phyloP scores from a whole-genome alignment of 2,113 vertebrate genomes.

The Desmodus rotundus region DNA sequence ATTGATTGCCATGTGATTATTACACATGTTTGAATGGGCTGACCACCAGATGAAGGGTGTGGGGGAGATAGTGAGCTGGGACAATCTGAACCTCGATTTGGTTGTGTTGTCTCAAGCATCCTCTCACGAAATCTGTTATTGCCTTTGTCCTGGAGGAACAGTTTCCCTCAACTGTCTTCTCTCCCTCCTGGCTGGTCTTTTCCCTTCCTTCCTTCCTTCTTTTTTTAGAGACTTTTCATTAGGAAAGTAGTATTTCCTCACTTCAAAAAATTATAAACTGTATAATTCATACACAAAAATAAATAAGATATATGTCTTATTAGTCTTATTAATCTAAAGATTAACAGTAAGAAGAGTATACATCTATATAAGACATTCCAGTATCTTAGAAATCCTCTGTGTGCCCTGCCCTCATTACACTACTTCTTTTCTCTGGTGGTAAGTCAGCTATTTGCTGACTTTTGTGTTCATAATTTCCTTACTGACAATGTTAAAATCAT shows the following conservation, averaged over 20 bases:
- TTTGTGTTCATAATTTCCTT: constrained; percentile 17
- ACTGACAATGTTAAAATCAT: background rate
- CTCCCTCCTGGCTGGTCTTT: background rate
- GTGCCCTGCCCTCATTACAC: background rate
- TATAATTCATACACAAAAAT: background rate
- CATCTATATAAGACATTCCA: background rate
- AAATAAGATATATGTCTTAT: background rate
- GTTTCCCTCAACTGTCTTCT: background rate
- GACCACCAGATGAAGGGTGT: background rate
- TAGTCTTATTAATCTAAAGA: background rate
- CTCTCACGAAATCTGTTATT: background rate
- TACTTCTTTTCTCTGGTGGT: background rate
- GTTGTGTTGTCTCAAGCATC: background rate
- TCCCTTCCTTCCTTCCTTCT: background rate
- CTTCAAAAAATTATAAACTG: background rate
- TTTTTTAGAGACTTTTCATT: background rate
- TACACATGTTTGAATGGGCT: background rate
- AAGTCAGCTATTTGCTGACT: background rate
- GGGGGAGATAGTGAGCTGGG: background rate
- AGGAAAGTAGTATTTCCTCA: background rate
- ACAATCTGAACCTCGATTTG: background rate
- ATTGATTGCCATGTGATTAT: background rate
- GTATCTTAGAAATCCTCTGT: background rate
- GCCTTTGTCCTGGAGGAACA: background rate
- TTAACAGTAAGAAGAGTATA: background rate